Conservation (phyloP, 1,140 invertebrate species). For the Drosophila kurseongensis region DNA sequence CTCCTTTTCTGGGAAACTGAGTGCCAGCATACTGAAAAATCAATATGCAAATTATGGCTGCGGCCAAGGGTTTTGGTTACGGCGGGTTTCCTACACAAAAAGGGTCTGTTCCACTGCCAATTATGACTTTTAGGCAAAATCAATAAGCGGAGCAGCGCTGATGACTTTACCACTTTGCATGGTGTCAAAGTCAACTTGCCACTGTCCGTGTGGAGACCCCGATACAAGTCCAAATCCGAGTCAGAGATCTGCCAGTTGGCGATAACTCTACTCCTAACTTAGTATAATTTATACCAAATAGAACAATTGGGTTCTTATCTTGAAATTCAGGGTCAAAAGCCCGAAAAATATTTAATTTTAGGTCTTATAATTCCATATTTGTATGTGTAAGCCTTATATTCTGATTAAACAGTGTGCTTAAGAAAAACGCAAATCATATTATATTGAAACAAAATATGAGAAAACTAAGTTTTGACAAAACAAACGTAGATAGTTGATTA, state of each 20-base stretch:
- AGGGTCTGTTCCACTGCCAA: conserved; percentile 30
- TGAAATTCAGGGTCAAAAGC: neutral
- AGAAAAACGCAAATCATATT: no score
- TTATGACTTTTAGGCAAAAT: conserved; percentile 64
- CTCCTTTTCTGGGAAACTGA: conserved; percentile 5
- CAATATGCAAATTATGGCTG: conserved; percentile 51
- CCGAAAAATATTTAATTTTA: neutral
- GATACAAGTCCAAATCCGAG: neutral
- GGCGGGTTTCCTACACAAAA: conserved; percentile 9
- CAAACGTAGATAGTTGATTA: neutral
- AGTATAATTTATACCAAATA: neutral
- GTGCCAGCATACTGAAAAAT: conserved; percentile 54
- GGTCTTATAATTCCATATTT: neutral
- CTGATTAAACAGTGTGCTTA: neutral
- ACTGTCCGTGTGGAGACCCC: conserved; percentile 5
- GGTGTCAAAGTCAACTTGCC: conserved; percentile 38
- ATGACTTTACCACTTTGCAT: conserved; percentile 50
- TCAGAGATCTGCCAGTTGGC: neutral
- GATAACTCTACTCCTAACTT: neutral
- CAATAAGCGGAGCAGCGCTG: conserved; percentile 41
- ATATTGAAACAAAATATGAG: neutral
- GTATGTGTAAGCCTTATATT: neutral
- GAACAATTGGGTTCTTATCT: neutral
- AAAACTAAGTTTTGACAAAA: neutral
- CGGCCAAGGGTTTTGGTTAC: neutral